These are phyloP conservation scores for Bothrops jararaca DNA, from an alignment of 2,113 vertebrate species.

Conservation along the genomic window DNA sequence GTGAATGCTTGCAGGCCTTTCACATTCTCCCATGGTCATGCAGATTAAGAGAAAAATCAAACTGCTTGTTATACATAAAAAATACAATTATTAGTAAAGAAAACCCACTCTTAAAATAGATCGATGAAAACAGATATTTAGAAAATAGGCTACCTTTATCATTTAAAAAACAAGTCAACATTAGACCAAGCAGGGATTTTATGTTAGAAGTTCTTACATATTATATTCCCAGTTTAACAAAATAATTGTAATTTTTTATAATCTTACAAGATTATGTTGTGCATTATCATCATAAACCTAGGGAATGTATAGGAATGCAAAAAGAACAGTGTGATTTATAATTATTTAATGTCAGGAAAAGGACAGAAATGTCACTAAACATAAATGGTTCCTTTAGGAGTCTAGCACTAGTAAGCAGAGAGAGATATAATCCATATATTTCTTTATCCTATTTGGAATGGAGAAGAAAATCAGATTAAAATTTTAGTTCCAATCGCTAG, in stretches of 20 bases:
- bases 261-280: neutral
- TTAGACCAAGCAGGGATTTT: neutral
- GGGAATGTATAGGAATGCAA: neutral
- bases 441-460: neutral
- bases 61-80: neutral
- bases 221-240: neutral
- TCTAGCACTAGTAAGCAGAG: neutral
- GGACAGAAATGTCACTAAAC: neutral
- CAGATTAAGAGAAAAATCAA: neutral
- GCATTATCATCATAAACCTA: neutral
- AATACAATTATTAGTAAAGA: neutral
- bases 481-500: neutral
- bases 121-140: neutral
- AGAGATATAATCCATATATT: neutral
- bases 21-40: neutral
- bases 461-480: neutral
- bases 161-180: neutral
- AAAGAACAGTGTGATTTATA: neutral
- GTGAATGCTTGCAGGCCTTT: neutral
- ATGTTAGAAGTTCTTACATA: neutral
- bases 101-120: neutral
- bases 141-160: neutral
- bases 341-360: neutral
- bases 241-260: neutral
- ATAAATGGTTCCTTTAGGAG: neutral